Evolutionary conservation across 2,888 invertebrate genomes (phyloP), one percentile per base, ranked within the genome.

Genomic region (Rhagonycha fulva): DNA sequence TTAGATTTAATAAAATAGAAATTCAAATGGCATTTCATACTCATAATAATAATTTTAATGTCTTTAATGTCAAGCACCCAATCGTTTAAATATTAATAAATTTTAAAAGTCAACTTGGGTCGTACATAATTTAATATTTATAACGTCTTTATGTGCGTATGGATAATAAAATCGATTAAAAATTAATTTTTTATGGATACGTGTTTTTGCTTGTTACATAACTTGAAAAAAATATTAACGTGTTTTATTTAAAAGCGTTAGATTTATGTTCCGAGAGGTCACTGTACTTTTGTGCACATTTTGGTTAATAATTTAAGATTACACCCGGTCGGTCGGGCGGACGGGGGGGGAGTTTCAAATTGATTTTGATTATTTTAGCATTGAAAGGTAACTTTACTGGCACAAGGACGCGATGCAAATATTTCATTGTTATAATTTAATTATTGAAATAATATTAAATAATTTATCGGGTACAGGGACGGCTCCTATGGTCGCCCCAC

Each of bases 21-120:
- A 24, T 26, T 14, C n/a, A 26, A 66, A 66, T 66, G 26, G 63
- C 26, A 24, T 14, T 23, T 66, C 63, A 24, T 23, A n/a, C 26
- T 26, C 26, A 72, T 76, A 76, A 76, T 73, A 73, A 76, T 73
- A 73, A 72, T 70, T 71, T 23, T 61, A 72, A 72, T 73, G 73
- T 62, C 72, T 70, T 61, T 70, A 76, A 69, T 71, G 72, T 76
- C 66, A 70, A 47, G 70, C 76, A 47, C 26, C 76, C 73, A 72
- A 76, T 73, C 72, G 73, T 76, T 76, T 73, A 76, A 76, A 73
- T 73, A 72, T 70, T 70, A 73, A 76, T 76, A 76, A 76, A 76
- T 76, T 72, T 68, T 70, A 32, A 62, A 32, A 70, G 70, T 47
- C 47, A 47, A 47, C 47, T 7, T 47, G n/a, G 47, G n/a, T 47